These are phyloP conservation scores for Limnephilus rhombicus DNA, from an alignment of 2,888 invertebrate species.

Conservation along the genomic window DNA sequence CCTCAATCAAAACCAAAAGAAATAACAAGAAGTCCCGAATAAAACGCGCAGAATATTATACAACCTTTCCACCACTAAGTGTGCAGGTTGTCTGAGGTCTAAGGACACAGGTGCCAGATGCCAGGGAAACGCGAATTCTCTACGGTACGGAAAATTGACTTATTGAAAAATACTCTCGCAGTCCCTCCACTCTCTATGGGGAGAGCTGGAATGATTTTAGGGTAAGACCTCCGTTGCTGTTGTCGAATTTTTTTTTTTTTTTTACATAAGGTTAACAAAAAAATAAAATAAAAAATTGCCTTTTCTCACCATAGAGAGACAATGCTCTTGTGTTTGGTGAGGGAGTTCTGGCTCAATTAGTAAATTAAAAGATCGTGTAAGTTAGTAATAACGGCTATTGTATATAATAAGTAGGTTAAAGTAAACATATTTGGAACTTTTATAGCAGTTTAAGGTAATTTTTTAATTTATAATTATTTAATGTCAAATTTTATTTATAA, in stretches of 20 bases:
- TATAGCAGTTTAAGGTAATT: too few relatives aligned
- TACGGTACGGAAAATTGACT: constrained; percentile 39
- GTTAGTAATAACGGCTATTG: too few relatives aligned
- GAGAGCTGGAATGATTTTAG: background rate
- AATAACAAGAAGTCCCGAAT: background rate
- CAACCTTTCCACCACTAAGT: background rate
- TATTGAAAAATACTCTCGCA: constrained; percentile 39
- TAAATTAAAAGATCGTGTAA: too few relatives aligned
- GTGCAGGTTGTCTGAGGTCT: background rate
- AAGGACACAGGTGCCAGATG: constrained; percentile 1
- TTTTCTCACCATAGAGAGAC: too few relatives aligned
- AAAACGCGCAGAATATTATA: background rate
- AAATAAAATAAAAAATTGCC: too few relatives aligned
- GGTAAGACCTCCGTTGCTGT: background rate
- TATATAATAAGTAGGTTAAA: too few relatives aligned
- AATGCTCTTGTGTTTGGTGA: too few relatives aligned
- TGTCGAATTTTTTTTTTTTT: too few relatives aligned
- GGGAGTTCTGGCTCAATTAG: too few relatives aligned
- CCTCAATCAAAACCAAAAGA: background rate
- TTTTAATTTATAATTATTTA: too few relatives aligned
- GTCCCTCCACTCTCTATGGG: background rate
- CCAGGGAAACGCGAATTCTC: background rate
- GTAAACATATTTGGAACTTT: too few relatives aligned
- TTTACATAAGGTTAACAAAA: too few relatives aligned
- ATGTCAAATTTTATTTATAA: background rate